These are phyloP conservation scores for Oxyruncus cristatus DNA, from an alignment of 2,113 vertebrate species.

Conservation along the genomic window DNA sequence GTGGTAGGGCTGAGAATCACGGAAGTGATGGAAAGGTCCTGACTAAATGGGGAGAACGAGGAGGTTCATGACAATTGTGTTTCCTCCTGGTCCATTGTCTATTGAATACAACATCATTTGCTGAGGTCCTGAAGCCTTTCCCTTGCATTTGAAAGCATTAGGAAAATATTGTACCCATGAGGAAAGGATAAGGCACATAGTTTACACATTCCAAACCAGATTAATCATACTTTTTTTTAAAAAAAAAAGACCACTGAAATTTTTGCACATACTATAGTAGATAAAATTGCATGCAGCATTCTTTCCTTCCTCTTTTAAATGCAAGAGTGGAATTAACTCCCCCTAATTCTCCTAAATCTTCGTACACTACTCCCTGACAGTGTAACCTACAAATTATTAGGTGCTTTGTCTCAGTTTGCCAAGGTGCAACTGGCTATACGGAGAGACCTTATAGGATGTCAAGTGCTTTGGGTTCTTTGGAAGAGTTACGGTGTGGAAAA, in stretches of 20 bases:
- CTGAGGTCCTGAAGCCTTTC: background rate
- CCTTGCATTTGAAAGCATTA: background rate
- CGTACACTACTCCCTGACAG: background rate
- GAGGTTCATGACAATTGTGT: rapidly evolving
- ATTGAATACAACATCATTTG: background rate
- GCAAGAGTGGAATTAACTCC: background rate
- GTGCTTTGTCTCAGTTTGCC: background rate
- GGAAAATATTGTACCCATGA: background rate
- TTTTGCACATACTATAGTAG: background rate
- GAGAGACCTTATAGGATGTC: background rate
- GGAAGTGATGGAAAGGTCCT: background rate
- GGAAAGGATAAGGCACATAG: background rate
- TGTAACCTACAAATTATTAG: background rate
- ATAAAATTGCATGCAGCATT: background rate
- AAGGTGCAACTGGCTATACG: background rate
- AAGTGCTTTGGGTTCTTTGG: background rate
- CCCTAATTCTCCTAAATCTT: background rate
- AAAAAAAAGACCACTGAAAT: background rate
- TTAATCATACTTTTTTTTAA: background rate
- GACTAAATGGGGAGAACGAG: background rate
- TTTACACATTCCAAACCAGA: background rate
- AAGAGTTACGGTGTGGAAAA: background rate
- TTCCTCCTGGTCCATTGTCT: background rate
- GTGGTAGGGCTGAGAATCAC: background rate
- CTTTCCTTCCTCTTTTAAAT: background rate